Evolutionary conservation across 2,888 invertebrate species (phyloP).

Genomic region (Sipha maydis): DNA sequence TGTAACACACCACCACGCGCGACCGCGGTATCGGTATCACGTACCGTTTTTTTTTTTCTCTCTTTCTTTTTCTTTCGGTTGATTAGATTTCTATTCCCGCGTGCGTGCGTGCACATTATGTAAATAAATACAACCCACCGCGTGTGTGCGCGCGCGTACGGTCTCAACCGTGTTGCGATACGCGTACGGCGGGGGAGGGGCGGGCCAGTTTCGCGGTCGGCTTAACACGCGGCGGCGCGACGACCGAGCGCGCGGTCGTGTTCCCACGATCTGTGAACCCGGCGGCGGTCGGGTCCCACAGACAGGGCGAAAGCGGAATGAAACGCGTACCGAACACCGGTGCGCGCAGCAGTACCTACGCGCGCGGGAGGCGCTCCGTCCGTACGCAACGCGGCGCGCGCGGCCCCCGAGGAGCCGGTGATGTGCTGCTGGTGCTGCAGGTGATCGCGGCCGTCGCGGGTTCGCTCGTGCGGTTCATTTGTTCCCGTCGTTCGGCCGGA

Average conservation of each 20-base stretch:
- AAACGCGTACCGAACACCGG: neutral
- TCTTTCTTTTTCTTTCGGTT: too few species aligned
- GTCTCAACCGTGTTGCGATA: neutral
- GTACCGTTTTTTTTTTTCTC: too few species aligned
- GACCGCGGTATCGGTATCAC: conserved; percentile 15
- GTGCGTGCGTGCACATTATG: too few species aligned
- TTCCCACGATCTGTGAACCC: conserved; percentile 61
- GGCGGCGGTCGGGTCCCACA: conserved; percentile 18
- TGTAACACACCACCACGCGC: neutral
- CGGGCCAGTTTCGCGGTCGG: conserved; percentile 57
- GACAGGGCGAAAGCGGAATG: conserved; percentile 14
- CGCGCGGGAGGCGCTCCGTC: neutral
- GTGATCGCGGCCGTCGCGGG: conserved; percentile 9
- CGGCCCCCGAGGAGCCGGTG: neutral
- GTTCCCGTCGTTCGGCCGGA: conserved; percentile 45
- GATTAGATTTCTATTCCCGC: conserved; percentile 34
- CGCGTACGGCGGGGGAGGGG: neutral
- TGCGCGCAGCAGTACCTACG: too few species aligned
- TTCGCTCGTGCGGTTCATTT: conserved; percentile 59
- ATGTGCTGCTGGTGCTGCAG: neutral
- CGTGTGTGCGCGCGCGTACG: too few species aligned
- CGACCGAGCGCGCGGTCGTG: conserved; percentile 1
- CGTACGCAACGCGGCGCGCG: too few species aligned
- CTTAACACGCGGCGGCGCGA: conserved; percentile 44
- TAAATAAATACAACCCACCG: too few species aligned